Base-by-base conservation (phyloP, 2,797 vertebrate species). In the Pteronotus mesoamericanus region DNA sequence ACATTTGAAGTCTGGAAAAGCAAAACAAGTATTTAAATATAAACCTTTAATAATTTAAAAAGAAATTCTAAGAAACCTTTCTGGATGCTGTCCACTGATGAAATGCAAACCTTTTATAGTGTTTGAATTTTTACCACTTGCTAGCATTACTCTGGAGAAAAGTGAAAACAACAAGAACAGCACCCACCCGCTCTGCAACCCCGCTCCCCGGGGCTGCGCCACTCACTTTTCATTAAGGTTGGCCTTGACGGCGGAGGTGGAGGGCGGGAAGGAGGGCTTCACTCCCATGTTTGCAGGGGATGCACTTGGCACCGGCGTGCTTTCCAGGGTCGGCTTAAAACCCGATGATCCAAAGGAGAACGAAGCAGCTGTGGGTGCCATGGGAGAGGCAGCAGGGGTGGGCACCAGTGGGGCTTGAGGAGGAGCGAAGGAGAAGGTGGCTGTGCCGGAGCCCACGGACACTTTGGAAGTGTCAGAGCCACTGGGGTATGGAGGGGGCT, bases 211-310 rank as follows among this genome's bases (percentile, higher is more conserved):
- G 5, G 29, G 39, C 59, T 9, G 32, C 15, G 57, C 42, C 64
- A 98, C 96, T 98, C 98, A 99, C 99, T 99, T 99, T 80, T 99
- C 99, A 66, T 82, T 99, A 32, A 99, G 99, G 99, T 99, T 99
- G 71, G 99, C 97, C 98, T 99, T 99, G 94, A 99, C 98, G 0
- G 98, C 97, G 55, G 99, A 98, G 15, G 98, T 78, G 1, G 98
- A 92, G 8, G 97, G 88, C 11, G 98, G 71, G 29, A 98, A 98
- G 11, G 97, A 94, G 6, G 97, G 79, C 64, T 99, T 99, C 78
- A 95, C 77, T 1, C 95, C 96, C 6, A 87, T 7, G 15, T 98
- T 92, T 2, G 98, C 93, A 6, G 97, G 12, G 6, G 98, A 84
- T 2, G 96, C 78, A 0, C 91, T 94, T 0, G 95, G 34, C 55